These are phyloP conservation scores for Zoroaster sp. DNA, from an alignment of 53 echinoderm and acorn worm genomes.

Conservation along the genomic window DNA sequence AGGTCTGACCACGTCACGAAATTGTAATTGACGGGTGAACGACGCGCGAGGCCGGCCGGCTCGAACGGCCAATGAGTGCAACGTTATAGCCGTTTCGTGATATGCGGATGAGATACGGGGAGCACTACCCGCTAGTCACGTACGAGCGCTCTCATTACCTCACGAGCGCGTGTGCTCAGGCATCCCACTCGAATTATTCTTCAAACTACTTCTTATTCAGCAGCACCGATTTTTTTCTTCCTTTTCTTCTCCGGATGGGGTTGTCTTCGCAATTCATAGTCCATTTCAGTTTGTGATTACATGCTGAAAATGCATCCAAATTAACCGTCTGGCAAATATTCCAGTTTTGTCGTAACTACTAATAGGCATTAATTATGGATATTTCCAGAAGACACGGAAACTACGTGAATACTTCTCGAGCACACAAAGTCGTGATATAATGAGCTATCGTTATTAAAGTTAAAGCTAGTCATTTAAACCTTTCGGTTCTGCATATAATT, in stretches of 20 bases:
- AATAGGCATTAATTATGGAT: background rate
- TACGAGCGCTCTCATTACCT: conserved; percentile 8
- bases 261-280: conserved; percentile 20
- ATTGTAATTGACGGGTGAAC: conserved; percentile 47
- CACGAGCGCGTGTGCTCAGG: background rate
- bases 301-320: background rate
- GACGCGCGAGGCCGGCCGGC: conserved; percentile 1
- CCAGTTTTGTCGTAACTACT: background rate
- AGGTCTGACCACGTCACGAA: conserved; percentile 20
- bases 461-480: no score
- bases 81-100: conserved; percentile 39
- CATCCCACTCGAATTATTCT: conserved; percentile 29
- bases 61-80: background rate
- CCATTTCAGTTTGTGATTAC: background rate
- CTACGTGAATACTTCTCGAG: no score
- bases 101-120: background rate
- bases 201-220: background rate
- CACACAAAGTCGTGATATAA: no score
- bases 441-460: no score
- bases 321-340: background rate
- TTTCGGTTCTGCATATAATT: no score
- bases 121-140: conserved; percentile 13
- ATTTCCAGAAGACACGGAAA: background rate
- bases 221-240: background rate
- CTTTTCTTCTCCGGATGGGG: background rate